Evolutionary conservation across 1,140 invertebrate genomes (phyloP).

Genomic region (Hycleus cichorii): DNA sequence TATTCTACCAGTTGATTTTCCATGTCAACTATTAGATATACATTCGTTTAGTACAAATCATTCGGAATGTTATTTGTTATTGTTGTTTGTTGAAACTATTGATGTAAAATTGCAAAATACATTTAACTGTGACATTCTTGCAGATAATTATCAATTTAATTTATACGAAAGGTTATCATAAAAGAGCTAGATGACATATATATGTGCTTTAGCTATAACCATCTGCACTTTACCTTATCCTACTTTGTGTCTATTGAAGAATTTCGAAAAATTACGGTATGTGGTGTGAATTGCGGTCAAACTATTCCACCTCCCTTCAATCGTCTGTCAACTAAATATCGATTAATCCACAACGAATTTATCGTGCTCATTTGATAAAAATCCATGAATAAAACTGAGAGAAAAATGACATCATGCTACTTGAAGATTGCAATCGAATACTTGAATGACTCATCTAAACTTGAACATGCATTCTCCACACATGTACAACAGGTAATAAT

Average conservation of each 20-base stretch:
- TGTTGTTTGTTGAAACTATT: too few relatives aligned
- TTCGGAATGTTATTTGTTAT: too few relatives aligned
- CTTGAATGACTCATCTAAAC: constrained; percentile 5
- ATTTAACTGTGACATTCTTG: too few relatives aligned
- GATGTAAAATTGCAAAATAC: too few relatives aligned
- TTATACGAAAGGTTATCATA: too few relatives aligned
- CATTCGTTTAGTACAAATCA: too few relatives aligned
- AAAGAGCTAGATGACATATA: too few relatives aligned
- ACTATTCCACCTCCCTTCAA: not conserved
- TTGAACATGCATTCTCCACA: not conserved
- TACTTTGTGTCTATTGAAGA: not conserved
- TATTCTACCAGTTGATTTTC: not conserved
- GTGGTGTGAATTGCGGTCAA: not conserved
- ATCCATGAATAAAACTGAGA: constrained; percentile 7
- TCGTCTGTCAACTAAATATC: not conserved
- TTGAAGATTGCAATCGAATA: constrained; percentile 16
- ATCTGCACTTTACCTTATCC: not conserved
- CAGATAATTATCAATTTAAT: too few relatives aligned
- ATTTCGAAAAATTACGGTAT: not conserved
- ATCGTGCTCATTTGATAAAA: not conserved
- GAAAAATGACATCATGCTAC: constrained; percentile 11
- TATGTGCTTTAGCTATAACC: not conserved
- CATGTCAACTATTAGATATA: constrained; percentile 1
- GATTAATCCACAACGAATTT: not conserved
- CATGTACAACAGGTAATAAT: too few relatives aligned